Percentiles rank a stretch among this genome's conserved stretches.
phyloP scores from a whole-genome alignment of 2,113 vertebrate species.

The Myotis brandtii region DNA sequence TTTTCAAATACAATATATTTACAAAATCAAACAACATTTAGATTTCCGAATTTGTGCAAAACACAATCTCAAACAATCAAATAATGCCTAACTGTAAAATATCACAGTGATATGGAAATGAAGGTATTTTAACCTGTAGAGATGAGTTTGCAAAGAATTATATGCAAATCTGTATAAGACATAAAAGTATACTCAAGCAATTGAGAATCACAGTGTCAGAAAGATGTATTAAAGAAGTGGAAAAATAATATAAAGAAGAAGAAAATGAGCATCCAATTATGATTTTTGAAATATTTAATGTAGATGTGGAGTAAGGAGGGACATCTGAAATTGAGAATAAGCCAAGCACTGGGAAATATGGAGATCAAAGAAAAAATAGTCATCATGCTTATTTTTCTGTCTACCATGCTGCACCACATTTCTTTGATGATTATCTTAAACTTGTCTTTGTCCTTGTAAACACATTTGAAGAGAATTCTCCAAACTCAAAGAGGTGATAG shows the following conservation, averaged over 20 bases:
- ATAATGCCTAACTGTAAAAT: not conserved
- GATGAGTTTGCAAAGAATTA: not conserved
- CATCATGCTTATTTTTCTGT: not conserved
- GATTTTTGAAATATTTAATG: not conserved
- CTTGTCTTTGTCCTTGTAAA: not conserved
- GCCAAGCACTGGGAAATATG: not conserved
- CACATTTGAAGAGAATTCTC: not conserved
- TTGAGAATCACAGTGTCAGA: not conserved
- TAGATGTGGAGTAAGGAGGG: not conserved
- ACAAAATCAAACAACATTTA: not conserved
- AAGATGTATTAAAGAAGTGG: not conserved
- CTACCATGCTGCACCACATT: not conserved
- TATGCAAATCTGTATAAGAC: not conserved
- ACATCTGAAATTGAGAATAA: not conserved
- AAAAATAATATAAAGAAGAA: slow-evolving; percentile 16
- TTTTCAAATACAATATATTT: slow-evolving; percentile 10
- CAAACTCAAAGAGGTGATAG: slow-evolving; percentile 17
- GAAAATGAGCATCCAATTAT: not conserved
- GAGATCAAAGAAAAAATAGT: not conserved
- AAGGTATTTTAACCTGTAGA: not conserved
- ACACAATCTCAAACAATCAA: not conserved
- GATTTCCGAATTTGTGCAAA: not conserved
- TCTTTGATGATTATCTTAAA: slow-evolving; percentile 35
- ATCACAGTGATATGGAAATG: not conserved
- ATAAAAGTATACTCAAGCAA: not conserved